Conservation (phyloP, 2,888 invertebrate species). For the Rhingia campestris region DNA sequence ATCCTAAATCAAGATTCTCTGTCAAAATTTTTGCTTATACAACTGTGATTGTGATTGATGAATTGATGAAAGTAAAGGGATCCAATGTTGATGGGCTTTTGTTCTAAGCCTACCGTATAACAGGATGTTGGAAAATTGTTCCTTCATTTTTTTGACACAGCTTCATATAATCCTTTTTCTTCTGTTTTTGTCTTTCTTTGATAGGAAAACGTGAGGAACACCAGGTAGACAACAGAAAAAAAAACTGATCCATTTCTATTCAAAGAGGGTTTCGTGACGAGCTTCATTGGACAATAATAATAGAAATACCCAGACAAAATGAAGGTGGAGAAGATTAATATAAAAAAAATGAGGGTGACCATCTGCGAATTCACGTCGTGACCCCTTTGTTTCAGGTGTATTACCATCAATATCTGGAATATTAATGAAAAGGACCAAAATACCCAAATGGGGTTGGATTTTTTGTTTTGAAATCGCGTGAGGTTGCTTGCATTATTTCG, state of each 20-base stretch:
- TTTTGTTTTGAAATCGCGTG: background rate
- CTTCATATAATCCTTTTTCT: constrained; percentile 57
- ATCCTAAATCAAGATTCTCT: constrained; percentile 38
- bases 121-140: constrained; percentile 41
- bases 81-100: constrained; percentile 53
- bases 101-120: constrained; percentile 52
- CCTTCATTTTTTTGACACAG: constrained; percentile 18
- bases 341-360: constrained; percentile 39
- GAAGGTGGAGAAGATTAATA: background rate
- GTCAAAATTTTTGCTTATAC: constrained; percentile 53
- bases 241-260: constrained; percentile 48
- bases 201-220: constrained; percentile 7
- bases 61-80: constrained; percentile 57
- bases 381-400: constrained; percentile 47
- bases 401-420: constrained; percentile 52
- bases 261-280: constrained; percentile 44
- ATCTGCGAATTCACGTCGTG: constrained; percentile 55
- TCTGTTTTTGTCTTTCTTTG: constrained; percentile 34
- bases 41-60: constrained; percentile 64
- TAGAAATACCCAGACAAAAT: constrained; percentile 11
- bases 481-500: constrained; percentile 2
- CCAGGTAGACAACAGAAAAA: background rate
- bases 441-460: background rate
- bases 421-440: constrained; percentile 27
- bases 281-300: constrained; percentile 42